Percentiles rank a stretch among this genome's conserved stretches.
phyloP scores from a whole-genome alignment of 2,113 vertebrate genomes.

The Pogona vitticeps region DNA sequence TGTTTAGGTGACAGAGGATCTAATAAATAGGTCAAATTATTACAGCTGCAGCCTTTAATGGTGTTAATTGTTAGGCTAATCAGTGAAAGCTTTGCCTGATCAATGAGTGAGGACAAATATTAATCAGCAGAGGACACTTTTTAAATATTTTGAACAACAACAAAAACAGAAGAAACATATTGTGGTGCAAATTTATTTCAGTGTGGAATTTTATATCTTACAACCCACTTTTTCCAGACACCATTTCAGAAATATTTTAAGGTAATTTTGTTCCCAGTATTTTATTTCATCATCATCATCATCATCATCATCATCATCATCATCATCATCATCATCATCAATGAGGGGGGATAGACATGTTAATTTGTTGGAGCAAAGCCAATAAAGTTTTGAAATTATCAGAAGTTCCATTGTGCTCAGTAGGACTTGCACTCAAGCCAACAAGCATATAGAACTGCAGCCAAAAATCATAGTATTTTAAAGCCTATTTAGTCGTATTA shows the following conservation, averaged over 20 bases:
- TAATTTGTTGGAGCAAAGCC: neutral
- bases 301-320: too few species aligned
- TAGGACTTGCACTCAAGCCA: neutral
- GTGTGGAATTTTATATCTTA: too few species aligned
- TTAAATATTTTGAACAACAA: neutral
- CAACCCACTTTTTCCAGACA: too few species aligned
- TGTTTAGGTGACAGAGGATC: neutral
- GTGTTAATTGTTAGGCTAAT: neutral
- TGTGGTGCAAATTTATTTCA: too few species aligned
- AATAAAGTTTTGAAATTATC: neutral
- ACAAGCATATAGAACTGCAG: neutral
- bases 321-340: too few species aligned
- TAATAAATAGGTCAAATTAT: neutral
- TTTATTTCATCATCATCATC: too few species aligned
- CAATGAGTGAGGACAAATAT: neutral
- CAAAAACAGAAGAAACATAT: too few species aligned
- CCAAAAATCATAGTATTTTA: neutral
- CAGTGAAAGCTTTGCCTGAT: neutral
- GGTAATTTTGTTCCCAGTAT: neutral
- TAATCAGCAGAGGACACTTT: neutral
- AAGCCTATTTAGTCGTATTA: neutral
- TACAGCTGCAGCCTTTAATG: neutral
- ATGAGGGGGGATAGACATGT: neutral
- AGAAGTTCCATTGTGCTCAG: too few species aligned
- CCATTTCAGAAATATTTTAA: neutral